These are phyloP conservation scores for Stegodyphus dumicola DNA, from an alignment of 1,140 invertebrate species.

Conservation along the genomic window DNA sequence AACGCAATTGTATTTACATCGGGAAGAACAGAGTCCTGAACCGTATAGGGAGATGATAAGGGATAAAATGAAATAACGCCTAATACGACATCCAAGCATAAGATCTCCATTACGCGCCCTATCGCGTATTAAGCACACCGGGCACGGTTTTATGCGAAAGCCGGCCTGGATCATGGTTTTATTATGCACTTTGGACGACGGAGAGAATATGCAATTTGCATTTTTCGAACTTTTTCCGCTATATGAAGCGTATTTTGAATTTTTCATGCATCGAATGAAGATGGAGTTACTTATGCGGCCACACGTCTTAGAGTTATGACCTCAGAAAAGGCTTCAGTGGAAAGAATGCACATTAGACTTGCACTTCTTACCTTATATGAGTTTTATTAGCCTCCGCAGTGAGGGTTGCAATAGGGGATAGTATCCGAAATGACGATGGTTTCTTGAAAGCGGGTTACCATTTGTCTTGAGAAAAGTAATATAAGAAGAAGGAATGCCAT, in stretches of 20 bases:
- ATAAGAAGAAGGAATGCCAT: no score
- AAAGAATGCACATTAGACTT: no score
- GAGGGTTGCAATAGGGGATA: no score
- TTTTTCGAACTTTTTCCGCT: conserved; percentile 12
- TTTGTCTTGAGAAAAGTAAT: no score
- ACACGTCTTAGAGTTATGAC: conserved; percentile 38
- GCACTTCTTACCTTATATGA: no score
- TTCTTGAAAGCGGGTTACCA: no score
- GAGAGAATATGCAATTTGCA: conserved; percentile 40
- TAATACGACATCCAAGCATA: not conserved
- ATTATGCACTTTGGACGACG: conserved; percentile 39
- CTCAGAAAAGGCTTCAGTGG: no score
- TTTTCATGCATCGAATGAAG: not conserved
- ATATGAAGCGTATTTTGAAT: conserved; percentile 28
- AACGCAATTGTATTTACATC: conserved; percentile 49
- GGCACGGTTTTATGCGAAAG: conserved; percentile 27
- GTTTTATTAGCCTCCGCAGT: no score
- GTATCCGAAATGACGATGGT: no score
- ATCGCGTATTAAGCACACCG: conserved; percentile 2
- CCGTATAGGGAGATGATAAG: conserved; percentile 5
- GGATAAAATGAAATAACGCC: conserved; percentile 1
- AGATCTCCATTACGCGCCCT: not conserved
- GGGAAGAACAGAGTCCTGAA: not conserved
- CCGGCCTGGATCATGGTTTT: conserved; percentile 40
- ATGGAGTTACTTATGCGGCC: conserved; percentile 44